Percentiles rank a stretch among this genome's conserved stretches.
These are phyloP conservation scores for Parnassius apollo DNA, from an alignment of 2,888 invertebrate genomes.

Conservation along the genomic window DNA sequence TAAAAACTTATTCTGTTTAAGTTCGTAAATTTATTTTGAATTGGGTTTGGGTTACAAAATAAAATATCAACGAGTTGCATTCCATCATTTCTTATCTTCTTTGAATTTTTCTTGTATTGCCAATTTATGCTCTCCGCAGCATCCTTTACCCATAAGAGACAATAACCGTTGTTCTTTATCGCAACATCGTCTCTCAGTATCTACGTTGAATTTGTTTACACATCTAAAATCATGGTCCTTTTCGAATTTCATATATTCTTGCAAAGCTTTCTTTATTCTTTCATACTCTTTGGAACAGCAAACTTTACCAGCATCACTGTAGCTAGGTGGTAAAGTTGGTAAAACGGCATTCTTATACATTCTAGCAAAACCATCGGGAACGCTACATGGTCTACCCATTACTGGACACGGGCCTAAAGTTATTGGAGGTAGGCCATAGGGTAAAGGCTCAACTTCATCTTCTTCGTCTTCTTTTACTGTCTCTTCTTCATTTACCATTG, in stretches of 20 bases:
- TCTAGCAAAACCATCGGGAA: constrained; percentile 69
- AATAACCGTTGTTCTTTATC: constrained; percentile 65
- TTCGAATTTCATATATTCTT: constrained; percentile 63
- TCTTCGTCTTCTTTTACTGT: constrained; percentile 60
- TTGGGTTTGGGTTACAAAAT: constrained; percentile 70
- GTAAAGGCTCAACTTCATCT: constrained; percentile 61
- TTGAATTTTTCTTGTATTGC: constrained; percentile 63
- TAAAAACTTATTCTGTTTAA: not conserved
- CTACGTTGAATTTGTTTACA: constrained; percentile 63
- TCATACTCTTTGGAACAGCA: constrained; percentile 74
- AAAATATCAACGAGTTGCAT: constrained; percentile 57
- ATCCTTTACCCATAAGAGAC: constrained; percentile 59
- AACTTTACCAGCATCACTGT: constrained; percentile 67
- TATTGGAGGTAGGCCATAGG: constrained; percentile 71
- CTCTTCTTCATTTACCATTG: constrained; percentile 51
- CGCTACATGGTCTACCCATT: constrained; percentile 66
- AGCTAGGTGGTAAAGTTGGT: constrained; percentile 59
- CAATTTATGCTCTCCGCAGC: constrained; percentile 69
- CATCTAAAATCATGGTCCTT: constrained; percentile 67
- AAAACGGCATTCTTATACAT: constrained; percentile 66
- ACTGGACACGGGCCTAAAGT: constrained; percentile 73
- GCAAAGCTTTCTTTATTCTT: constrained; percentile 68
- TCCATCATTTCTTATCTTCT: constrained; percentile 41
- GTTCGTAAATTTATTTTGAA: not conserved
- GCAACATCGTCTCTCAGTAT: constrained; percentile 69